These are phyloP conservation scores for Erebia epiphron DNA, from an alignment of 2,888 invertebrate species.

Conservation along the genomic window DNA sequence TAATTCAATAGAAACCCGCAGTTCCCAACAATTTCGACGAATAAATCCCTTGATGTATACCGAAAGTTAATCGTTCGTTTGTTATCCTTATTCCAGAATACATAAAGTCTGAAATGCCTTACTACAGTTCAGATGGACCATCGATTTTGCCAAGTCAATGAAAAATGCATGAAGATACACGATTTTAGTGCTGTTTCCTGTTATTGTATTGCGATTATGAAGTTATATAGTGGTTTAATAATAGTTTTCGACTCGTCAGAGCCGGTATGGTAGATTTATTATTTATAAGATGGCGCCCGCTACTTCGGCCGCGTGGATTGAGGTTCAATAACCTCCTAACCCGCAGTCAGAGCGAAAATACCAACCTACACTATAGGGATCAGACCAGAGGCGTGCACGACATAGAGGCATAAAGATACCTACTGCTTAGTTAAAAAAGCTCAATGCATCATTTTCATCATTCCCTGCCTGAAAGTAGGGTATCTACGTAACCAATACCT, in stretches of 20 bases:
- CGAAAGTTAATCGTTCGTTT: neutral
- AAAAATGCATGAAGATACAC: conserved; percentile 15
- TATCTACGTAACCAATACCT: too few species aligned
- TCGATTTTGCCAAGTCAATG: conserved; percentile 17
- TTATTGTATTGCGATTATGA: conserved; percentile 2
- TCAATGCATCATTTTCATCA: too few species aligned
- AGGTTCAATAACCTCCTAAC: too few species aligned
- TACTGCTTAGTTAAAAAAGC: too few species aligned
- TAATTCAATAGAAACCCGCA: too few species aligned
- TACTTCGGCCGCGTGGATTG: neutral
- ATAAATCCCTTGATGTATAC: neutral
- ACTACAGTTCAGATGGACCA: neutral
- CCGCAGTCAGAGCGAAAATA: too few species aligned
- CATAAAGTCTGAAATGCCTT: neutral
- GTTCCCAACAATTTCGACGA: neutral
- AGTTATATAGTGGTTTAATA: neutral
- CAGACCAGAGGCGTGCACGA: too few species aligned
- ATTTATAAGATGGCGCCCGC: neutral
- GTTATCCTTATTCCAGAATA: neutral
- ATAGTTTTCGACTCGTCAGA: neutral
- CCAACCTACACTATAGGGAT: too few species aligned
- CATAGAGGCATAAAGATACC: too few species aligned
- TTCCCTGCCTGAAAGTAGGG: too few species aligned
- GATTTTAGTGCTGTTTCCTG: conserved; percentile 2
- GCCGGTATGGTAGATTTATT: neutral